Conservation (phyloP, 1,140 invertebrate genomes). For the Heliothis subflexa region DNA sequence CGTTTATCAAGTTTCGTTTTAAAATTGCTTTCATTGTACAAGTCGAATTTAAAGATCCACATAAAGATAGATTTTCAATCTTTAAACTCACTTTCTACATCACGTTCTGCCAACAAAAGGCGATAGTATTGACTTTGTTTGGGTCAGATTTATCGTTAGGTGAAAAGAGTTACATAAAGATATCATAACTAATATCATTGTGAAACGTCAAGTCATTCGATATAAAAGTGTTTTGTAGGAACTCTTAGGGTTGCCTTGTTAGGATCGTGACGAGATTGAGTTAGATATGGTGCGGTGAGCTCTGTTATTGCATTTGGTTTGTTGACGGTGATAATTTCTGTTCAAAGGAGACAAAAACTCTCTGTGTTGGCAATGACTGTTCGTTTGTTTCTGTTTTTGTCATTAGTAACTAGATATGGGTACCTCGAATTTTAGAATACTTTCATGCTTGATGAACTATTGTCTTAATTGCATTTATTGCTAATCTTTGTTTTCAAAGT, state of each 20-base stretch:
- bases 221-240: conserved; percentile 71
- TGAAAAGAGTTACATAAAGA: conserved; percentile 60
- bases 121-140: conserved; percentile 46
- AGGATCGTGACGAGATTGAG: conserved; percentile 74
- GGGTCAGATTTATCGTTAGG: conserved; percentile 36
- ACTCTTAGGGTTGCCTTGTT: conserved; percentile 68
- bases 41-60: conserved; percentile 62
- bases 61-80: conserved; percentile 63
- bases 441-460: not conserved
- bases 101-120: conserved; percentile 66
- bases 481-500: not conserved
- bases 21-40: conserved; percentile 71
- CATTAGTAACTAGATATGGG: conserved; percentile 18
- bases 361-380: conserved; percentile 36
- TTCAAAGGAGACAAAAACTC: conserved; percentile 55
- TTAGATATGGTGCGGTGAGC: conserved; percentile 62
- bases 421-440: conserved; percentile 13
- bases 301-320: conserved; percentile 57
- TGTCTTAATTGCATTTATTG: not conserved
- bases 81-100: conserved; percentile 72
- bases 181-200: conserved; percentile 70
- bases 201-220: conserved; percentile 68
- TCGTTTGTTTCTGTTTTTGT: conserved; percentile 32
- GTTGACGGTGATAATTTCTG: conserved; percentile 67
- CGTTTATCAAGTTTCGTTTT: conserved; percentile 66